Evolutionary conservation across 2,113 vertebrate species (phyloP).

Genomic region (Syngnathus scovelli): DNA sequence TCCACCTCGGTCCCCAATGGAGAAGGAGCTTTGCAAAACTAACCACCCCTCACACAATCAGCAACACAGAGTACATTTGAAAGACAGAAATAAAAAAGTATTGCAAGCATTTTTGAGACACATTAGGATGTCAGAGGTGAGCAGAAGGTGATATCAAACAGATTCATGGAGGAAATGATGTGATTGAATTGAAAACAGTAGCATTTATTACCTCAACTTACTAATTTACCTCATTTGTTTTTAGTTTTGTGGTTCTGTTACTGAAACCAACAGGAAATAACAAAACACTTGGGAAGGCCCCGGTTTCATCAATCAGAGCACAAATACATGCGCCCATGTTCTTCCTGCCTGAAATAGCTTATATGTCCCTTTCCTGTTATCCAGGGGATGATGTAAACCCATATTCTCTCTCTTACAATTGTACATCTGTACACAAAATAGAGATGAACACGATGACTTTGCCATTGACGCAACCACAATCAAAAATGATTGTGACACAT

Average conservation of each 20-base stretch:
- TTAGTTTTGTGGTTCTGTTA: neutral
- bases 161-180: neutral
- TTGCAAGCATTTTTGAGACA: neutral
- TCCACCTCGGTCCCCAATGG: neutral
- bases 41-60: constrained; percentile 1
- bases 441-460: neutral
- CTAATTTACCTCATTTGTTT: constrained; percentile 15
- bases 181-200: constrained; percentile 2
- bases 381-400: constrained; percentile 14
- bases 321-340: constrained; percentile 6
- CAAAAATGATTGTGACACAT: neutral
- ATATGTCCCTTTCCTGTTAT: constrained; percentile 35
- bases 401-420: neutral
- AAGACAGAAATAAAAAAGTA: neutral
- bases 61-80: neutral
- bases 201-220: constrained; percentile 16
- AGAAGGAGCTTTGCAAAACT: constrained; percentile 3
- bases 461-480: neutral
- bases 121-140: constrained; percentile 6
- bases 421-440: neutral
- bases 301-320: constrained; percentile 16
- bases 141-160: constrained; percentile 14
- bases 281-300: constrained; percentile 5
- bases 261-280: constrained; percentile 22
- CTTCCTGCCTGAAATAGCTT: constrained; percentile 31